Evolutionary conservation across 2,113 vertebrate genomes (phyloP).

Genomic region (Phalacrocorax brasilianus): DNA sequence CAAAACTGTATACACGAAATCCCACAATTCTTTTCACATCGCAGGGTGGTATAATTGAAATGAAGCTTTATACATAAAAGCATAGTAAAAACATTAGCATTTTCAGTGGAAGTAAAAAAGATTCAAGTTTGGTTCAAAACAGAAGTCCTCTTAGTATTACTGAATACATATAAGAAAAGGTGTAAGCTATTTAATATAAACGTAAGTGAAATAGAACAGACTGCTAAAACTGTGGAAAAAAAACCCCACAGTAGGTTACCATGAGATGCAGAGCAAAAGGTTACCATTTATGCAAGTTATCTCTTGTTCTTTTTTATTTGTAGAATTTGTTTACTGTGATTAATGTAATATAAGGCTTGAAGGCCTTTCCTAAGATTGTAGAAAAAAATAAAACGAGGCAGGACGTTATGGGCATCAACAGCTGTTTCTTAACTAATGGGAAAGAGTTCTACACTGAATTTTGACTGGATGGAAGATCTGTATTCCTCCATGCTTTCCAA

Average conservation of each 20-base stretch:
- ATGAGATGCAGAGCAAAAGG: background rate
- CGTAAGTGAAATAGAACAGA: background rate
- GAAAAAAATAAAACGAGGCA: background rate
- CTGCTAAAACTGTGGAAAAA: background rate
- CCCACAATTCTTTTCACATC: background rate
- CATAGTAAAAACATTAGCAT: background rate
- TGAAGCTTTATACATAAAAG: background rate
- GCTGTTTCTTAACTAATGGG: background rate
- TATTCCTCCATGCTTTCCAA: background rate
- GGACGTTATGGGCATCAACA: background rate
- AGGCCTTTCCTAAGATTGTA: background rate
- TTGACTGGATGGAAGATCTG: background rate
- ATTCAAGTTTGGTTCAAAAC: background rate
- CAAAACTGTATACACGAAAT: background rate
- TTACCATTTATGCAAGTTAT: background rate
- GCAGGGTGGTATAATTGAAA: background rate
- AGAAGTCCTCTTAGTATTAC: background rate
- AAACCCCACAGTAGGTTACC: background rate
- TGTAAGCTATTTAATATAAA: background rate
- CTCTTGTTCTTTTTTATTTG: background rate
- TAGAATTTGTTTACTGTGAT: background rate
- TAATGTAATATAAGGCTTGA: background rate
- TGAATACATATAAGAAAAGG: background rate
- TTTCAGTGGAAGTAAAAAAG: background rate
- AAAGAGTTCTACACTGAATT: background rate